Evolutionary conservation across 1,140 invertebrate genomes (phyloP).

Genomic region (Asbolus verrucosus): DNA sequence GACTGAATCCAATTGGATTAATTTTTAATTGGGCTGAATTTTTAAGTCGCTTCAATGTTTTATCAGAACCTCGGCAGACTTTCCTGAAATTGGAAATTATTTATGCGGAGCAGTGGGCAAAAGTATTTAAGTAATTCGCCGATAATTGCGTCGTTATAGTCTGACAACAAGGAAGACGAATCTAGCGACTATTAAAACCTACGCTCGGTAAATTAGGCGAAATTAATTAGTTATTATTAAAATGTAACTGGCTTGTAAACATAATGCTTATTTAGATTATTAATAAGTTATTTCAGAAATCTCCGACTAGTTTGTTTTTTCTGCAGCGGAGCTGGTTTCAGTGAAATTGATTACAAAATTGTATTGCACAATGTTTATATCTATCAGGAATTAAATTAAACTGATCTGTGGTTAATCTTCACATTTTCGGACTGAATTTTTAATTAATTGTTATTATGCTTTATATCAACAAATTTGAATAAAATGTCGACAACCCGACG

Average conservation of each 20-base stretch:
- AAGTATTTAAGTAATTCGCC: constrained; percentile 26
- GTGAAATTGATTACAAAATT: too few relatives aligned
- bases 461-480: constrained; percentile 12
- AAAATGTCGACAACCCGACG: constrained; percentile 4
- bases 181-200: constrained; percentile 21
- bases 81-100: not conserved
- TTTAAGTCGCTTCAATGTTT: constrained; percentile 14
- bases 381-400: too few relatives aligned
- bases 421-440: not conserved
- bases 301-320: not conserved
- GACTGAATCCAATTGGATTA: constrained; percentile 19
- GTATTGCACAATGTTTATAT: too few relatives aligned
- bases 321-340: too few relatives aligned
- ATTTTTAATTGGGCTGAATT: constrained; percentile 29
- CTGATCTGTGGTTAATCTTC: not conserved
- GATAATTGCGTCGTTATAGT: constrained; percentile 25
- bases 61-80: not conserved
- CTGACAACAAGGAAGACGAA: constrained; percentile 25
- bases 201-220: constrained; percentile 12
- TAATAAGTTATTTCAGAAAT: constrained; percentile 17
- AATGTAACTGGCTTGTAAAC: constrained; percentile 34
- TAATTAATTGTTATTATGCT: constrained; percentile 21
- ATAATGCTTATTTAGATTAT: constrained; percentile 16
- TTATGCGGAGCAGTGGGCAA: constrained; percentile 13
- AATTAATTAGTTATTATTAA: constrained; percentile 39